phyloP scores from a whole-genome alignment of 2,888 invertebrate species.

The Amphimallon solstitiale region DNA sequence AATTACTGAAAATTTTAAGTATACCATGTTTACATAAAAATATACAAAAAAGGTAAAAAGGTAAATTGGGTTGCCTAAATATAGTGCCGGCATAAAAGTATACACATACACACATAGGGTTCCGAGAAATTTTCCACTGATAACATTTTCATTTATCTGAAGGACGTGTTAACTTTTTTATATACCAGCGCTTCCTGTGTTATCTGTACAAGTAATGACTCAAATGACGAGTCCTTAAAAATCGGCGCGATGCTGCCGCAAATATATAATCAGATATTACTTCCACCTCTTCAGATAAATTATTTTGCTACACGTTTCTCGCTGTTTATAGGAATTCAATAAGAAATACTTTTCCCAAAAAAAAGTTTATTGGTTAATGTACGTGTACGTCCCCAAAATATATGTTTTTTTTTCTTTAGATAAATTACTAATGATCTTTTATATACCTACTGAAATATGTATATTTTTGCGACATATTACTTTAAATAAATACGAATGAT shows the following conservation, averaged over 20 bases:
- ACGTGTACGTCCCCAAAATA: not conserved
- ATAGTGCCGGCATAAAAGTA: not conserved
- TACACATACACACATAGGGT: not conserved
- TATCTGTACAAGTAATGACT: constrained; percentile 52
- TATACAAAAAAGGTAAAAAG: no score
- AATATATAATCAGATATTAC: constrained; percentile 48
- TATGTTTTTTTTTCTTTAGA: not conserved
- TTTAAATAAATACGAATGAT: no score
- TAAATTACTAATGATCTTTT: not conserved
- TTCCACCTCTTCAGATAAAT: constrained; percentile 48
- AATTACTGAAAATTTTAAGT: no score
- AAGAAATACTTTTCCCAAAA: constrained; percentile 42
- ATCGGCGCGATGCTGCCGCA: constrained; percentile 23
- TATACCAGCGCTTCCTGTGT: constrained; percentile 49
- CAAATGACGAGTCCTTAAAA: constrained; percentile 51
- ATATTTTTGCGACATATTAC: no score
- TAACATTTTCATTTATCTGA: constrained; percentile 50
- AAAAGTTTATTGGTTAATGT: constrained; percentile 4
- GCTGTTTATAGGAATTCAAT: constrained; percentile 45
- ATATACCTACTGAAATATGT: no score
- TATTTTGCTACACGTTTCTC: constrained; percentile 43
- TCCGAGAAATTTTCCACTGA: constrained; percentile 33
- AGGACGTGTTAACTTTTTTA: constrained; percentile 51
- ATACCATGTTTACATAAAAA: no score
- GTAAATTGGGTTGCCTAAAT: constrained; percentile 30